Evolutionary conservation across 2,797 vertebrate genomes (phyloP), one percentile per base, ranked within the genome.

Genomic region (Antennarius maculatus): DNA sequence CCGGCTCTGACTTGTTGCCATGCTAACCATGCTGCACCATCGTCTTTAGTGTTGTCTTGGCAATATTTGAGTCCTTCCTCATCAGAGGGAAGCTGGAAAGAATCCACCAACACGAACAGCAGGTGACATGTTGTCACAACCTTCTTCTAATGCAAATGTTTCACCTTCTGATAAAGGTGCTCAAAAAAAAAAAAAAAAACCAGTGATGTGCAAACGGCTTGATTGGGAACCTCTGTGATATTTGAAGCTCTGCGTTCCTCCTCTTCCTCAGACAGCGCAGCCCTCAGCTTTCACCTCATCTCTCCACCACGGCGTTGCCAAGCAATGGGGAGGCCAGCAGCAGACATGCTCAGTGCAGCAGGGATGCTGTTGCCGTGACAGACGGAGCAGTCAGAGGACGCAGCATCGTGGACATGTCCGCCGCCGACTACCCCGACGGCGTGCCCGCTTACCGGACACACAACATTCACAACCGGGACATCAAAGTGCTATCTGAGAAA

Each of bases 231-330:
- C 23, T 23, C 23, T 23, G 23, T 23, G 23, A 23, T 23, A 23
- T 23, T 23, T 23, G 1, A 23, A 23, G 23, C 23, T 23, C 23
- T 23, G 23, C 23, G 31, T 34, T 81, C 69, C 60, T 71, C 23
- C 61, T 78, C 23, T 15, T 84, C 46, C 31, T 52, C 29, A 13
- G 14, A 67, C 37, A 43, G 71, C 74, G 41, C 28, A 89, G 86
- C 67, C 42, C 71, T 45, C 75, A 58, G 68, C 64, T 23, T 61
- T 86, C 74, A 61, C 79, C 73, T 61, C 79, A 59, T 71, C 61
- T 55, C 76, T 83, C 83, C 80, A 82, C 68, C 82, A 34, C 78
- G 55, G 74, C 34, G 92, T 94, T 94, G 92, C 92, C 87, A 80
- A 81, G 92, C 91, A 91, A 93, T 90, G 83, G 80, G 37, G 82